Evolutionary conservation across 2,797 vertebrate species (phyloP).

Genomic region (Microctenopoma steveboyesi): DNA sequence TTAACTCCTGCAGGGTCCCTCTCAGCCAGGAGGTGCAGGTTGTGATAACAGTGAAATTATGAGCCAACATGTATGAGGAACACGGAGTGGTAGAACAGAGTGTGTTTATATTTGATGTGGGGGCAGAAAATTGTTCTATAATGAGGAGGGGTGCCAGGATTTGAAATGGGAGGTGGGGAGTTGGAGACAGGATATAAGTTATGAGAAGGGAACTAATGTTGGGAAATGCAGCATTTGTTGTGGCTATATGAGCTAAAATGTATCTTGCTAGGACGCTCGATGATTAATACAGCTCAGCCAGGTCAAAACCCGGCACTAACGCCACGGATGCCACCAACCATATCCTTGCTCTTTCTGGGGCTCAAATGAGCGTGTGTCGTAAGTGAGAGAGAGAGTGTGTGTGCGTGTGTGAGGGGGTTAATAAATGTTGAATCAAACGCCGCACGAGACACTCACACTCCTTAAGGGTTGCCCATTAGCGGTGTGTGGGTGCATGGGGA

Average conservation of each 20-base stretch:
- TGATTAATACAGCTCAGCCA: slow-evolving; percentile 75
- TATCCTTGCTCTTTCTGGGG: slow-evolving; percentile 70
- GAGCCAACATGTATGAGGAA: slow-evolving; percentile 71
- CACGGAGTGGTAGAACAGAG: slow-evolving; percentile 63
- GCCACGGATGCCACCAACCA: slow-evolving; percentile 70
- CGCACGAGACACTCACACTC: slow-evolving; percentile 85
- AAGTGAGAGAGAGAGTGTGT: slow-evolving; percentile 40
- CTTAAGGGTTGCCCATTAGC: slow-evolving; percentile 86
- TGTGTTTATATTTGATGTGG: slow-evolving; percentile 78
- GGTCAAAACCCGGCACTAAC: slow-evolving; percentile 69
- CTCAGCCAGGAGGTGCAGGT: slow-evolving; percentile 61
- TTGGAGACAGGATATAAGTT: slow-evolving; percentile 82
- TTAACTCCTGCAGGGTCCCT: slow-evolving; percentile 54
- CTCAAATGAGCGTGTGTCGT: slow-evolving; percentile 76
- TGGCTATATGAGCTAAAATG: slow-evolving; percentile 67
- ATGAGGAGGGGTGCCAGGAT: slow-evolving; percentile 78
- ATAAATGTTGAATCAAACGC: slow-evolving; percentile 86
- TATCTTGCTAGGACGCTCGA: slow-evolving; percentile 47
- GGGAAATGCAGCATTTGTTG: slow-evolving; percentile 72
- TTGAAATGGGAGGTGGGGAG: slow-evolving; percentile 79
- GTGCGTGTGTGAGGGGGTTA: slow-evolving; percentile 78
- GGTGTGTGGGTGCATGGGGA: slow-evolving; percentile 84
- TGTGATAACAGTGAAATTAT: slow-evolving; percentile 70
- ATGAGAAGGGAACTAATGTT: slow-evolving; percentile 76
- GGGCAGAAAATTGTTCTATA: slow-evolving; percentile 81